These are phyloP conservation scores for Caligus rogercresseyi DNA, from an alignment of 1,140 invertebrate species.

Conservation along the genomic window DNA sequence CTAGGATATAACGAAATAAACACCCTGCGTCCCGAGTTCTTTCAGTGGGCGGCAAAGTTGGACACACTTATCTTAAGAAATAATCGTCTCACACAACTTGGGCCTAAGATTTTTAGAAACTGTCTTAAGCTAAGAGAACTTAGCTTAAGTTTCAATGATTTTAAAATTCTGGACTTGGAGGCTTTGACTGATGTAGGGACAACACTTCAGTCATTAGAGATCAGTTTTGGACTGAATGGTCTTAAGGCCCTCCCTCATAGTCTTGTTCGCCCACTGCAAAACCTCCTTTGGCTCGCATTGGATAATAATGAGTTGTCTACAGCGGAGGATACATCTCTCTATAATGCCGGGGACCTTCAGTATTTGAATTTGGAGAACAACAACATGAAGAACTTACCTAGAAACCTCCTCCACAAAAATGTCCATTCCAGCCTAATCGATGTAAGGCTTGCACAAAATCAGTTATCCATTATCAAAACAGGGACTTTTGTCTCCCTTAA, in stretches of 20 bases:
- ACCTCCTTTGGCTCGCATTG: constrained; percentile 60
- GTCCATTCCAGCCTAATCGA: constrained; percentile 54
- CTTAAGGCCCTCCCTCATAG: constrained; percentile 54
- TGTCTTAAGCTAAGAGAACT: constrained; percentile 49
- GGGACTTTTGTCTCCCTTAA: neutral
- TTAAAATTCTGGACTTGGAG: constrained; percentile 51
- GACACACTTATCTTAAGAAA: constrained; percentile 62
- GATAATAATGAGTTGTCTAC: constrained; percentile 55
- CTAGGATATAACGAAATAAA: constrained; percentile 67
- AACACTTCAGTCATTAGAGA: constrained; percentile 58
- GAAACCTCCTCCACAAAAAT: constrained; percentile 40
- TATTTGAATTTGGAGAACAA: constrained; percentile 76
- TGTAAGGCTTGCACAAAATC: constrained; percentile 53
- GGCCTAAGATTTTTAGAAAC: constrained; percentile 47
- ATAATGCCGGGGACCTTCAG: constrained; percentile 39
- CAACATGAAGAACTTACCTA: constrained; percentile 26
- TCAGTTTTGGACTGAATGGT: constrained; percentile 56
- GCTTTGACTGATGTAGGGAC: constrained; percentile 51
- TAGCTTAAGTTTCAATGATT: constrained; percentile 68
- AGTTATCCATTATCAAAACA: constrained; percentile 38
- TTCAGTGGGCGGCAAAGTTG: constrained; percentile 56
- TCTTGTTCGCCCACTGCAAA: constrained; percentile 45
- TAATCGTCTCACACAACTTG: constrained; percentile 57
- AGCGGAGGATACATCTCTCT: constrained; percentile 24
- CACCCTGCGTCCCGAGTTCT: constrained; percentile 52